phyloP scores from a whole-genome alignment of 1,140 invertebrate species.

The Drosophila mayri region DNA sequence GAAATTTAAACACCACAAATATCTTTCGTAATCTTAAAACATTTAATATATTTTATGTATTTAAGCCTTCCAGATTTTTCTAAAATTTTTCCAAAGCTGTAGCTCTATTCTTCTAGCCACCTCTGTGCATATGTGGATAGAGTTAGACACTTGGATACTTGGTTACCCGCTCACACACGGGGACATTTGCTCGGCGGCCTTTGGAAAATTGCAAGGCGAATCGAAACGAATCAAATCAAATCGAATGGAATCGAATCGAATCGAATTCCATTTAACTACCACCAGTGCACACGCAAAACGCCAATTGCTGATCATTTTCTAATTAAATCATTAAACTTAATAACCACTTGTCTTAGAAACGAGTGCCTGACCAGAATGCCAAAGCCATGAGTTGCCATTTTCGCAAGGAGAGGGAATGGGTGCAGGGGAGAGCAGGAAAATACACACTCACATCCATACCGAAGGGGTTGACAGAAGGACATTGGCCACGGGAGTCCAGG shows the following conservation, averaged over 20 bases:
- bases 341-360: conserved; percentile 46
- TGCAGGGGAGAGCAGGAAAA: neutral
- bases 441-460: neutral
- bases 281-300: conserved; percentile 34
- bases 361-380: conserved; percentile 26
- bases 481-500: conserved; percentile 17
- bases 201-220: conserved; percentile 52
- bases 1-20: neutral
- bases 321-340: conserved; percentile 80
- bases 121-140: conserved; percentile 11
- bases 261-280: conserved; percentile 50
- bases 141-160: neutral
- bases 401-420: neutral
- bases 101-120: neutral
- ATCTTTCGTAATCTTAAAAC: no score
- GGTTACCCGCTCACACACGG: neutral
- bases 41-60: neutral
- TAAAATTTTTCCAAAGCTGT: neutral
- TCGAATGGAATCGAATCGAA: conserved; percentile 44
- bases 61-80: neutral
- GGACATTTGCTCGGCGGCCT: conserved; percentile 29
- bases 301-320: conserved; percentile 67
- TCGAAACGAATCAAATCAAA: conserved; percentile 34
- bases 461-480: conserved; percentile 20
- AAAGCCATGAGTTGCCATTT: conserved; percentile 27